A percentile compares a stretch with the other conserved stretches of the same genome.
These are phyloP conservation scores for Apodemia hepburni DNA, from an alignment of 2,888 invertebrate species.

Conservation along the genomic window DNA sequence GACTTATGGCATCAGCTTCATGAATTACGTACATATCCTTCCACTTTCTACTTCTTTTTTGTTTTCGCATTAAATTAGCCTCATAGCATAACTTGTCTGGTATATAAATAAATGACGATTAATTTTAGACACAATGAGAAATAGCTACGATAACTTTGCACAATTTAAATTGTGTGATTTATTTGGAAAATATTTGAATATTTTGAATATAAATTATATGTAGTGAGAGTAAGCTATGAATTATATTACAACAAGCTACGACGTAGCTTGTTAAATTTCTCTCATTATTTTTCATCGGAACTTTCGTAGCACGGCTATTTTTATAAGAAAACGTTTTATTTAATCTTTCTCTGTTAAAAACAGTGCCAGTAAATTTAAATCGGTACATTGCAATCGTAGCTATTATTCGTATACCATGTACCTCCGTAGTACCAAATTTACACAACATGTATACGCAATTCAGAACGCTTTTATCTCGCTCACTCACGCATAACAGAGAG, in stretches of 20 bases:
- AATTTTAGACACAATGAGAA: background rate
- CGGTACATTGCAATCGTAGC: background rate
- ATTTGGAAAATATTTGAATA: too few species aligned
- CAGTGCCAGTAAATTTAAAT: background rate
- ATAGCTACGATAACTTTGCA: background rate
- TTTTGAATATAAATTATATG: too few species aligned
- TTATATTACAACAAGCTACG: background rate
- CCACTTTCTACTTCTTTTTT: too few species aligned
- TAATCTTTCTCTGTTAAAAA: background rate
- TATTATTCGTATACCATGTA: background rate
- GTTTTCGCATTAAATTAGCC: background rate
- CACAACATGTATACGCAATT: background rate
- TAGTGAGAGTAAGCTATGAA: background rate
- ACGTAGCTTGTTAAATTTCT: background rate
- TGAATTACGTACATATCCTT: too few species aligned
- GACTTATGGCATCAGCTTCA: too few species aligned
- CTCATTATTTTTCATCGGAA: background rate
- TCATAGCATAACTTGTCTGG: background rate
- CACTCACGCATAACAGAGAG: background rate
- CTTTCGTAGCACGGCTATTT: background rate
- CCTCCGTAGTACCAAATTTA: background rate
- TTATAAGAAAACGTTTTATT: background rate
- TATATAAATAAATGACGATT: background rate
- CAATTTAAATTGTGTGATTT: background rate
- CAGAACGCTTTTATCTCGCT: background rate